phyloP scores from a whole-genome alignment of 2,113 vertebrate species.

The Phalacrocorax pelagicus region DNA sequence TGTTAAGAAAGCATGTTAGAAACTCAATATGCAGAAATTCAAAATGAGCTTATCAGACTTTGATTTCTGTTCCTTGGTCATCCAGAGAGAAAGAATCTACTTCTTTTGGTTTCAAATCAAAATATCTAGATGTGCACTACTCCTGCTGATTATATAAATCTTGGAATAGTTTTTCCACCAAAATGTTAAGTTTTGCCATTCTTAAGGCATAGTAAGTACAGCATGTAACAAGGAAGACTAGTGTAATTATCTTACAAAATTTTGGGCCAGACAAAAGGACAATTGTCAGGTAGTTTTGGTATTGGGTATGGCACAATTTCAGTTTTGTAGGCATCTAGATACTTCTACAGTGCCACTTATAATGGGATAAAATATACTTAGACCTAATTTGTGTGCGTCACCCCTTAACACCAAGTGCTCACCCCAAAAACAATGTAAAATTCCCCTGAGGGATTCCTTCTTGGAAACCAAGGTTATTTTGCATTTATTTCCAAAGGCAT shows the following conservation, averaged over 20 bases:
- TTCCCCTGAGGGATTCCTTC: not conserved
- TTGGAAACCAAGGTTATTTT: not conserved
- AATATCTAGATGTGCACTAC: not conserved
- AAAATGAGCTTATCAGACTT: not conserved
- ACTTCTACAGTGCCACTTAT: not conserved
- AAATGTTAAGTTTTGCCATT: not conserved
- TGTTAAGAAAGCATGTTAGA: not conserved
- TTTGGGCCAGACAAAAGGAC: not conserved
- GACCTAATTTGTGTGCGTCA: not conserved
- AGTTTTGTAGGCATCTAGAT: not conserved
- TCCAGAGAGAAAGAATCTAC: not conserved
- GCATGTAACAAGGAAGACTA: not conserved
- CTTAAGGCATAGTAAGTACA: rapidly evolving
- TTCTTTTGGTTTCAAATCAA: not conserved
- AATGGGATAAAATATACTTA: not conserved
- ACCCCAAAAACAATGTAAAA: not conserved
- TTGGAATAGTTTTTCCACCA: not conserved
- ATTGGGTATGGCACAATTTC: not conserved
- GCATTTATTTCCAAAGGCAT: not conserved
- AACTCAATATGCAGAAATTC: not conserved
- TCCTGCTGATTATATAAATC: not conserved
- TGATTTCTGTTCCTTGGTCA: not conserved
- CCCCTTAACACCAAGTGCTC: not conserved
- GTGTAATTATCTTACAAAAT: not conserved
- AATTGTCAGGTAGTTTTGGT: not conserved